Percentiles rank a stretch among this genome's conserved stretches.
phyloP scores from a whole-genome alignment of 2,113 vertebrate species.

The Myotis davidii region DNA sequence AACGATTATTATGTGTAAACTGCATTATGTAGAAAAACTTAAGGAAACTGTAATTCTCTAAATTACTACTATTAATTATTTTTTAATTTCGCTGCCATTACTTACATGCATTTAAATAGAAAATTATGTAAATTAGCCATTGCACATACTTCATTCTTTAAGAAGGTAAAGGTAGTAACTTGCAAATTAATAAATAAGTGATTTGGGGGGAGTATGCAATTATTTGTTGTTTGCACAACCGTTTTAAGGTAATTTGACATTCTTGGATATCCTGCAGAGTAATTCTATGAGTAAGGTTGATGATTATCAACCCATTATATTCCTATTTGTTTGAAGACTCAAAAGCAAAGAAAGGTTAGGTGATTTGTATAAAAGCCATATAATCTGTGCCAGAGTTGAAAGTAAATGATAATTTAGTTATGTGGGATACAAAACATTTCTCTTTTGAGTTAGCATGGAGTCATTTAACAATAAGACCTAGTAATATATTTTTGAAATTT shows the following conservation, averaged over 20 bases:
- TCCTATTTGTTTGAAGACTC: conserved; percentile 23
- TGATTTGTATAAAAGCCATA: conserved; percentile 42
- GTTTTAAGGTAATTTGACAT: conserved; percentile 60
- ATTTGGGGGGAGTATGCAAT: conserved; percentile 40
- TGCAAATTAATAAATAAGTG: conserved; percentile 66
- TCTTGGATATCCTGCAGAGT: conserved; percentile 43
- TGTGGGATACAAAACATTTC: background rate
- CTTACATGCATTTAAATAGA: conserved; percentile 64
- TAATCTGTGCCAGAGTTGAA: background rate
- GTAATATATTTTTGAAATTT: conserved; percentile 24
- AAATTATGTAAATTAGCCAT: conserved; percentile 62
- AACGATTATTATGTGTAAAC: conserved; percentile 61
- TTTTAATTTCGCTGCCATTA: conserved; percentile 65
- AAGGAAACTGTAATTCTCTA: conserved; percentile 61
- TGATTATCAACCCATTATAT: conserved; percentile 53
- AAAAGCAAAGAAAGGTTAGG: conserved; percentile 56
- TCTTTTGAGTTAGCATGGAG: conserved; percentile 10
- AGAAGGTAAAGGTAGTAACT: conserved; percentile 64
- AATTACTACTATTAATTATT: conserved; percentile 73
- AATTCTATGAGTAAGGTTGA: conserved; percentile 54
- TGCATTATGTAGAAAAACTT: conserved; percentile 34
- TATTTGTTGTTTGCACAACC: conserved; percentile 54
- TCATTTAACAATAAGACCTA: conserved; percentile 7
- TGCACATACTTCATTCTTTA: conserved; percentile 55
- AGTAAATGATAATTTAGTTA: conserved; percentile 32